phyloP scores from a whole-genome alignment of 2,797 vertebrate species.

The Tragopan temminckii region DNA sequence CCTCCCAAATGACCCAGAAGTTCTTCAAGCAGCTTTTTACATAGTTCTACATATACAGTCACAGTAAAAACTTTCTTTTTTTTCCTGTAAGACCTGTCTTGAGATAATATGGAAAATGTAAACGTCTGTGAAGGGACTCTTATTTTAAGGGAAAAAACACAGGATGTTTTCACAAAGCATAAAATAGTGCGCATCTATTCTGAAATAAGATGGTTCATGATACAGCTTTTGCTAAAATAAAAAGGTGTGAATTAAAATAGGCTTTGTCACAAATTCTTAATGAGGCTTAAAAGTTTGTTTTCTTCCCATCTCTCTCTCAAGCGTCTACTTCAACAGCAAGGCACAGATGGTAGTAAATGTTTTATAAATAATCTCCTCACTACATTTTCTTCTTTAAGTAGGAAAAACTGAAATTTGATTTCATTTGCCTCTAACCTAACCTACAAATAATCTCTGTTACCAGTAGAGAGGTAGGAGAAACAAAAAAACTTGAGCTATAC shows the following conservation, averaged over 20 bases:
- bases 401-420: not conserved
- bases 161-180: not conserved
- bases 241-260: conserved; percentile 26
- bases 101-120: too few relatives aligned
- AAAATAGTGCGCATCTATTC: not conserved
- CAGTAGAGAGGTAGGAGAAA: not conserved
- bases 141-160: not conserved
- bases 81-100: not conserved
- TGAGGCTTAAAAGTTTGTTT: not conserved
- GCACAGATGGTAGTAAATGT: not conserved
- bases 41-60: not conserved
- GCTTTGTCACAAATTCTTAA: conserved; percentile 7
- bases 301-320: not conserved
- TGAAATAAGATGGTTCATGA: not conserved
- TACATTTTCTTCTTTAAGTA: not conserved
- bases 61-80: not conserved
- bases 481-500: not conserved
- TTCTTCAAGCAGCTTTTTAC: not conserved
- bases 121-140: not conserved
- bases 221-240: not conserved
- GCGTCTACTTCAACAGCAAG: not conserved
- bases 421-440: not conserved
- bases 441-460: not conserved
- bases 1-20: not conserved
- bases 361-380: not conserved